Conservation (phyloP, 2,797 vertebrate species). For the Todus mexicanus region DNA sequence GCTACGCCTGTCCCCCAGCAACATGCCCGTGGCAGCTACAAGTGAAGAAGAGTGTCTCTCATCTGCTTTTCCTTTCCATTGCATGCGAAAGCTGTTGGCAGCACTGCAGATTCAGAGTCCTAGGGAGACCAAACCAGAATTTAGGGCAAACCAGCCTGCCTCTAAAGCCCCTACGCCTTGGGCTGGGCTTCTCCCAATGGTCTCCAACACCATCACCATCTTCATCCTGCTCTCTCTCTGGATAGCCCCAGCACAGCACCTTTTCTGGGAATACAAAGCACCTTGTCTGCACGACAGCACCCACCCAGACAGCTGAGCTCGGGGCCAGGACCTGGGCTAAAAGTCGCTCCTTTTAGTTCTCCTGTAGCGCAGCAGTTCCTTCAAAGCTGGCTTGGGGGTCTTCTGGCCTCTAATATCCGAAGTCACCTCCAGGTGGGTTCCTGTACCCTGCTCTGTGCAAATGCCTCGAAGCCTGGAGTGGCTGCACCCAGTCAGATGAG, state of each 20-base stretch:
- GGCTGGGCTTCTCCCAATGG: background rate
- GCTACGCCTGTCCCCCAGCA: background rate
- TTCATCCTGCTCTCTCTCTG: background rate
- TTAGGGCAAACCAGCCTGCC: background rate
- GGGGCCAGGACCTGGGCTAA: accelerated
- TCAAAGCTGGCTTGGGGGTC: background rate
- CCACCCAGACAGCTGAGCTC: background rate
- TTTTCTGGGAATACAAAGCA: background rate
- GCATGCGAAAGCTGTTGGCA: background rate
- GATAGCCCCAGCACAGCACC: background rate
- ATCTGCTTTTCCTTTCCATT: background rate
- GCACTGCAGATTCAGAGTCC: background rate
- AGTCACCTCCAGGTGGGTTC: background rate
- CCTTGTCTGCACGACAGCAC: background rate
- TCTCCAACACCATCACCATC: background rate
- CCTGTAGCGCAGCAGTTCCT: background rate
- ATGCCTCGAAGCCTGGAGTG: accelerated
- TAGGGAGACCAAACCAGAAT: background rate
- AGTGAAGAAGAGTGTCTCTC: background rate
- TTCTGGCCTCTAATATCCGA: background rate
- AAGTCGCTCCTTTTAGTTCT: background rate
- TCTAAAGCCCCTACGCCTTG: background rate
- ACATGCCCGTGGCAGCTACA: background rate
- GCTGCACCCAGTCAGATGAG: background rate
- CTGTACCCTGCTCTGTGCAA: background rate